phyloP scores from a whole-genome alignment of 2,888 invertebrate species.

The Drosophila maculinotata region DNA sequence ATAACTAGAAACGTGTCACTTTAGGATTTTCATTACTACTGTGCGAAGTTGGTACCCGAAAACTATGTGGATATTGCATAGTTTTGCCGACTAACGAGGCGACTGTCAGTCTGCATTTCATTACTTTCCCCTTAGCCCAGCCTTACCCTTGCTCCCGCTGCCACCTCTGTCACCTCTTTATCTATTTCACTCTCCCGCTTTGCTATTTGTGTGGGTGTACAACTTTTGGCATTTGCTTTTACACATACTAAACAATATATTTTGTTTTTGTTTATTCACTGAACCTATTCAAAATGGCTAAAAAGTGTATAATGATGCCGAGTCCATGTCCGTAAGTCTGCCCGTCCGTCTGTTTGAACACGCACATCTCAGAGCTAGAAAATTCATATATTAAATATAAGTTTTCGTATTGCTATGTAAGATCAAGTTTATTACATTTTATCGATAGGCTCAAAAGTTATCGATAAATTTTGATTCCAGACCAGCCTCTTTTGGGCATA shows the following conservation, averaged over 20 bases:
- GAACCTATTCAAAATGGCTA: too few relatives aligned
- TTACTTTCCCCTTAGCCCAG: constrained; percentile 9
- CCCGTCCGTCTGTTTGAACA: too few relatives aligned
- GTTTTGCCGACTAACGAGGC: constrained; percentile 47
- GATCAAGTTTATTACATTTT: too few relatives aligned
- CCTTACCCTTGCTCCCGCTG: not conserved
- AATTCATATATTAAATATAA: too few relatives aligned
- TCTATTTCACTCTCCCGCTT: not conserved
- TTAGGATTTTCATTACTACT: constrained; percentile 31
- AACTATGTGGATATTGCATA: constrained; percentile 30
- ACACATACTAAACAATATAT: constrained; percentile 6
- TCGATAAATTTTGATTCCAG: too few relatives aligned
- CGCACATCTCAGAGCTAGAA: too few relatives aligned
- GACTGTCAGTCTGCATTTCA: constrained; percentile 54
- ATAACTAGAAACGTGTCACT: constrained; percentile 17
- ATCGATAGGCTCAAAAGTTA: too few relatives aligned
- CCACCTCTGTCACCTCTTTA: not conserved
- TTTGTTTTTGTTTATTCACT: constrained; percentile 1
- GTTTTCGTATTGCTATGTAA: too few relatives aligned
- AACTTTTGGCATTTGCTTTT: constrained; percentile 49
- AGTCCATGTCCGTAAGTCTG: too few relatives aligned
- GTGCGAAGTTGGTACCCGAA: not conserved
- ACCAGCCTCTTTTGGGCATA: too few relatives aligned
- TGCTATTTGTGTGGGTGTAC: constrained; percentile 20
- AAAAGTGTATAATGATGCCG: too few relatives aligned